Base-by-base conservation (phyloP, 2,113 vertebrate genomes). In the Podarcis raffonei region DNA sequence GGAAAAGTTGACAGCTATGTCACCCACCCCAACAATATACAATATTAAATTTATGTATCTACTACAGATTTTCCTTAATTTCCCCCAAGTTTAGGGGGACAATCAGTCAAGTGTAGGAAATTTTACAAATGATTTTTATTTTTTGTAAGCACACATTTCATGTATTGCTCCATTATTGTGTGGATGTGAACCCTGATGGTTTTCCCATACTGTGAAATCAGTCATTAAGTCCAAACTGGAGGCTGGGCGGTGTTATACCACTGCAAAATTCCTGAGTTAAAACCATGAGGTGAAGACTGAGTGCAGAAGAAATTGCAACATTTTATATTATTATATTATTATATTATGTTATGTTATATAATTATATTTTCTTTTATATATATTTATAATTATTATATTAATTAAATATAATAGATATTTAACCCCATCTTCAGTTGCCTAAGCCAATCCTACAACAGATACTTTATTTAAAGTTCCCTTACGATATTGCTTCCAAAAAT, bases 11-110 rank as follows among this genome's bases (percentile, higher is more conserved):
- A 42, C 39, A 42, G 39, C 39, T 42, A 42, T 42, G 39, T 87
- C 87, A 93, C 90, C n/a, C 79, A 48, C 9, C 71, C n/a, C 20
- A 15, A 25, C 88, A 94, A 92, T 13, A 66, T 53, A 66, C 57
- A 76, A 30, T 15, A 76, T 37, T 83, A 85, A 53, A 83, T 27
- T 74, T 84, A 2, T 16, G 53, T 3, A 27, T 53, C 23, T 62
- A 18, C 18, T 84, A 2, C 68, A 22, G 1, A 20, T 23, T 90
- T 86, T 57, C 62, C 27, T 42, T 78, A 62, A 68, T 12, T 69
- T 77, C 2, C 20, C 11, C 23, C 7, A 18, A 2, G 18, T 86
- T 69, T 82, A n/a, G 39, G 25, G n/a, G n/a, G n/a, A 5, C 32
- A 42, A 11, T 53, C 39, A 75, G 30, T 18, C 32, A 32, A 76